Conservation (phyloP, 2,797 vertebrate genomes). For the Propithecus deckenii region DNA sequence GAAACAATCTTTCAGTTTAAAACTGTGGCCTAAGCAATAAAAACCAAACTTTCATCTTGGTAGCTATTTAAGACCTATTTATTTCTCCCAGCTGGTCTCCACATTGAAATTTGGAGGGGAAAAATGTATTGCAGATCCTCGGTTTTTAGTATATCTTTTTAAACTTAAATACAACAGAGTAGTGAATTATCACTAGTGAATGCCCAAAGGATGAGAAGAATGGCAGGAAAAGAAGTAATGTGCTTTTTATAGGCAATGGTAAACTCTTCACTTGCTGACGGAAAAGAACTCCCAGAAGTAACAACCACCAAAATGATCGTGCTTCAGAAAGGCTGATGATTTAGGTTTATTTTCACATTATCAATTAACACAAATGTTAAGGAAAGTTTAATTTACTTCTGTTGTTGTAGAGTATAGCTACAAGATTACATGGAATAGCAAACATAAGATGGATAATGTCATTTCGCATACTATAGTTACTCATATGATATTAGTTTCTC, state of each 20-base stretch:
- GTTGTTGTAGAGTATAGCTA: background rate
- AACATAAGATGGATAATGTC: background rate
- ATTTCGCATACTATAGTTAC: background rate
- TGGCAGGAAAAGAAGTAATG: background rate
- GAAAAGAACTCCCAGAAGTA: background rate
- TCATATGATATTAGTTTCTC: background rate
- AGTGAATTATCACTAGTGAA: background rate
- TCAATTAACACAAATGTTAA: background rate
- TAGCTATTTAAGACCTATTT: background rate
- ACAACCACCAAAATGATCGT: background rate
- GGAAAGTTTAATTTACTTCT: background rate
- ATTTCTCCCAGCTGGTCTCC: background rate
- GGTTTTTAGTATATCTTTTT: background rate
- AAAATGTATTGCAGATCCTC: background rate
- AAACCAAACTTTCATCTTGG: background rate
- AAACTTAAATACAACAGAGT: background rate
- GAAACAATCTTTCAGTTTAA: conserved; percentile 15
- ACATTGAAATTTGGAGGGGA: background rate
- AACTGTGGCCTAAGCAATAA: background rate
- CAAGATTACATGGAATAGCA: background rate
- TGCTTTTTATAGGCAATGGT: background rate
- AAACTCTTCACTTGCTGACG: background rate
- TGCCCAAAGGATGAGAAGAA: background rate
- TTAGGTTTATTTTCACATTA: background rate
- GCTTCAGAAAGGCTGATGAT: background rate